phyloP scores from a whole-genome alignment of 2,113 vertebrate genomes.

The Orycteropus afer region DNA sequence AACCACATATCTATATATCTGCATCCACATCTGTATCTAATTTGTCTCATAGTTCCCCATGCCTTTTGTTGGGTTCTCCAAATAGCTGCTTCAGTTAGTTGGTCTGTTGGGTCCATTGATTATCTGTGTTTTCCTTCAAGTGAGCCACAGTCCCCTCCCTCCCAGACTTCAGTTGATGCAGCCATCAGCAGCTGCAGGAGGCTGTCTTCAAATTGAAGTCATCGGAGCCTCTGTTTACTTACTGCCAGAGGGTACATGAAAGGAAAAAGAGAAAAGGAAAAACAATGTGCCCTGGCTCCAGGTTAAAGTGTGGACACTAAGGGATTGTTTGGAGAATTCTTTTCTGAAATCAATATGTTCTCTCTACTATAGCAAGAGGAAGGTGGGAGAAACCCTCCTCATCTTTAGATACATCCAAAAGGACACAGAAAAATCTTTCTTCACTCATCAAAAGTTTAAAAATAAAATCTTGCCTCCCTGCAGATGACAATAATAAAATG shows the following conservation, averaged over 20 bases:
- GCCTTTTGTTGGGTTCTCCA: neutral
- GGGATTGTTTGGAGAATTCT: neutral
- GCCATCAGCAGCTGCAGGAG: neutral
- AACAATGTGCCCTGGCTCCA: neutral
- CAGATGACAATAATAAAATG: neutral
- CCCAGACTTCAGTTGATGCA: rapidly evolving
- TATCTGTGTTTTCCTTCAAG: neutral
- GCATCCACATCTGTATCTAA: neutral
- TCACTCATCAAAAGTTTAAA: neutral
- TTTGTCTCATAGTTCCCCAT: neutral
- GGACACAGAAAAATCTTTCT: neutral
- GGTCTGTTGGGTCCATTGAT: neutral
- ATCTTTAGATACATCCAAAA: neutral
- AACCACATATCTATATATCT: neutral
- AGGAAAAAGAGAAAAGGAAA: neutral
- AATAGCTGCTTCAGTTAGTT: neutral
- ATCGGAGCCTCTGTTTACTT: constrained; percentile 32
- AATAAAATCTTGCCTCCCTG: constrained; percentile 25
- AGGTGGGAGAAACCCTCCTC: neutral
- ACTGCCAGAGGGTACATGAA: neutral
- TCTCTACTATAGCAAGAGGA: neutral
- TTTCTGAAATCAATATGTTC: neutral
- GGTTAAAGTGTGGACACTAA: constrained; percentile 18
- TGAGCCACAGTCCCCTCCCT: neutral
- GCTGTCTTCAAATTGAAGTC: neutral